These are phyloP conservation scores for Pseudomyrmex concolor DNA, from an alignment of 1,140 invertebrate genomes.

Conservation along the genomic window DNA sequence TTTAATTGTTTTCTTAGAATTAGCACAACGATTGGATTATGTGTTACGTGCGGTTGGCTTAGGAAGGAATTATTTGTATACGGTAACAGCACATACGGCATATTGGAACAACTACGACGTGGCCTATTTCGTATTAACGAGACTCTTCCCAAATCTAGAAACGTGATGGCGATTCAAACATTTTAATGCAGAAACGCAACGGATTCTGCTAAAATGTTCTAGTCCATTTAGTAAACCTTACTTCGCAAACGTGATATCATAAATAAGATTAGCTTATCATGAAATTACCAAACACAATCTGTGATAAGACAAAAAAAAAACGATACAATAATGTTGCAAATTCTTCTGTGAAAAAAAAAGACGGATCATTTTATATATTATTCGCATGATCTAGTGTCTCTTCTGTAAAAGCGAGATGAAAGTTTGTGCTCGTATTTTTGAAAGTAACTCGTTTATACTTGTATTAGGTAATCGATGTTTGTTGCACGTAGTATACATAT, in stretches of 20 bases:
- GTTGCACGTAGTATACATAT: slow-evolving; percentile 32
- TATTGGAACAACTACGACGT: slow-evolving; percentile 91
- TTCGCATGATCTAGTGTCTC: slow-evolving; percentile 67
- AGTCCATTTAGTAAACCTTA: slow-evolving; percentile 79
- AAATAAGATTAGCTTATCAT: slow-evolving; percentile 77
- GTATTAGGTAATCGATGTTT: slow-evolving; percentile 19
- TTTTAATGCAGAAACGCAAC: slow-evolving; percentile 63
- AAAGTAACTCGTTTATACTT: slow-evolving; percentile 52
- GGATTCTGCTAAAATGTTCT: slow-evolving; percentile 75
- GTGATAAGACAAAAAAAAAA: slow-evolving; percentile 84
- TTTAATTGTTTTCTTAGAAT: slow-evolving; percentile 81
- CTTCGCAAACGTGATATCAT: slow-evolving; percentile 66
- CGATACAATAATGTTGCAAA: slow-evolving; percentile 83
- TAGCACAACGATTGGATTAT: slow-evolving; percentile 89
- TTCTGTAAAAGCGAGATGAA: slow-evolving; percentile 39
- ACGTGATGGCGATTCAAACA: slow-evolving; percentile 81
- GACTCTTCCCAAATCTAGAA: slow-evolving; percentile 87
- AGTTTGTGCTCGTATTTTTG: slow-evolving; percentile 41
- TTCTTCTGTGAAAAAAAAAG: slow-evolving; percentile 66
- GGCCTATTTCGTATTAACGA: slow-evolving; percentile 89
- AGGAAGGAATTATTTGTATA: slow-evolving; percentile 88
- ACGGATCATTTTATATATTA: slow-evolving; percentile 69
- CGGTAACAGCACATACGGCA: slow-evolving; percentile 89
- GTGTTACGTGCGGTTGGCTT: slow-evolving; percentile 87
- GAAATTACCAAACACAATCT: slow-evolving; percentile 81